These are phyloP conservation scores for Nebria brevicollis DNA, from an alignment of 2,888 invertebrate species.

Conservation along the genomic window DNA sequence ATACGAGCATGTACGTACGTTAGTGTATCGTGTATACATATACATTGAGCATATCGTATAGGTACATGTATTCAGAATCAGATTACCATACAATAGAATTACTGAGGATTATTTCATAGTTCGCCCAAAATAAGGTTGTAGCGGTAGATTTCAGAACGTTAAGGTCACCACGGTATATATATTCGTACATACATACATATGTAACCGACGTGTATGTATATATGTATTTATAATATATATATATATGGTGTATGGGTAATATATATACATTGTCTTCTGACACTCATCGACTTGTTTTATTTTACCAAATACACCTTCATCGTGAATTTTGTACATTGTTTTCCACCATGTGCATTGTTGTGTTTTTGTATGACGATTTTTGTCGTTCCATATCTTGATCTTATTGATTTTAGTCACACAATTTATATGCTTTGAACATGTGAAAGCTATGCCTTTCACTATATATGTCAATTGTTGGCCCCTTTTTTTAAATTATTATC, in stretches of 20 bases:
- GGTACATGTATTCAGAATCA: slow-evolving; percentile 38
- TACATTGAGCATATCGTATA: background rate
- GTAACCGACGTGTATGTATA: too few relatives aligned
- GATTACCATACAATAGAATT: slow-evolving; percentile 54
- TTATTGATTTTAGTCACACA: too few relatives aligned
- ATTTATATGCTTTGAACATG: too few relatives aligned
- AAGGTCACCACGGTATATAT: slow-evolving; percentile 30
- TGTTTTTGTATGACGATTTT: too few relatives aligned
- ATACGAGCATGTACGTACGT: slow-evolving; percentile 8
- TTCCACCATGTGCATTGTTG: too few relatives aligned
- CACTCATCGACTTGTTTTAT: background rate
- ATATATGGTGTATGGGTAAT: background rate
- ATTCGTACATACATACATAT: slow-evolving; percentile 9
- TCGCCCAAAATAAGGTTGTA: slow-evolving; percentile 50
- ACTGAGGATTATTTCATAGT: slow-evolving; percentile 53
- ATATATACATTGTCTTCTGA: slow-evolving; percentile 3
- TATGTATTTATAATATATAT: background rate
- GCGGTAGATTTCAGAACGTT: slow-evolving; percentile 18
- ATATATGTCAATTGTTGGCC: too few relatives aligned
- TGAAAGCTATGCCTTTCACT: too few relatives aligned
- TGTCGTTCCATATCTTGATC: too few relatives aligned
- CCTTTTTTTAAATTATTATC: too few relatives aligned
- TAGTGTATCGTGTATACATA: slow-evolving; percentile 6
- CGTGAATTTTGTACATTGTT: too few relatives aligned
- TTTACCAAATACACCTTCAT: too few relatives aligned